Percentiles rank a stretch among this genome's conserved stretches.
These are phyloP conservation scores for Drosophila albomicans DNA, from an alignment of 1,140 invertebrate species.

Conservation along the genomic window DNA sequence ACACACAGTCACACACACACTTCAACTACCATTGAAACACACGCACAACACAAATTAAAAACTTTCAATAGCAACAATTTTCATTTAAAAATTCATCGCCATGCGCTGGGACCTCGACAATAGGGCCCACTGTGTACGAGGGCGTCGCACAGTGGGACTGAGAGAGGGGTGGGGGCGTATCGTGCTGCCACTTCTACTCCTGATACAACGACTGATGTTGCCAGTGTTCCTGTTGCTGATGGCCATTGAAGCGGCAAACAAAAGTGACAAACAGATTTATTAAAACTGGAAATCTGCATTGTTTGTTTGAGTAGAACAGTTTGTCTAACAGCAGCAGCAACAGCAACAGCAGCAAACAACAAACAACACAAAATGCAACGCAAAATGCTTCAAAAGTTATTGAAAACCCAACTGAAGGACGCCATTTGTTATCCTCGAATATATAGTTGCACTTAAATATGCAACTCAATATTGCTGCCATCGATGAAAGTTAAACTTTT, in stretches of 20 bases:
- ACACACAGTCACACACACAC: conserved; percentile 60
- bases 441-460: not conserved
- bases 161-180: not conserved
- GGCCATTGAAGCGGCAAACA: conserved; percentile 63
- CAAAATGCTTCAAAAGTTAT: conserved; percentile 7
- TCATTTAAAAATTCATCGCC: conserved; percentile 82
- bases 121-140: conserved; percentile 11
- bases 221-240: conserved; percentile 46
- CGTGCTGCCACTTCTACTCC: too few relatives aligned
- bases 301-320: conserved; percentile 33
- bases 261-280: conserved; percentile 79
- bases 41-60: conserved; percentile 79
- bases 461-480: not conserved
- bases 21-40: conserved; percentile 11
- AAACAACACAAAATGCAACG: conserved; percentile 21
- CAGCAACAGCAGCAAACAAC: not conserved
- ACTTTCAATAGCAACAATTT: conserved; percentile 83
- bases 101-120: conserved; percentile 60
- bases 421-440: not conserved
- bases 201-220: conserved; percentile 7
- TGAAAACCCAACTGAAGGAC: not conserved
- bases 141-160: not conserved
- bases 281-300: conserved; percentile 74
- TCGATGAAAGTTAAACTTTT: too few relatives aligned
- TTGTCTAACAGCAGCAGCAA: conserved; percentile 19